A percentile compares a stretch with the other conserved stretches of the same genome.
Conservation (phyloP, 2,113 vertebrate species). For the Panthera tigris region DNA sequence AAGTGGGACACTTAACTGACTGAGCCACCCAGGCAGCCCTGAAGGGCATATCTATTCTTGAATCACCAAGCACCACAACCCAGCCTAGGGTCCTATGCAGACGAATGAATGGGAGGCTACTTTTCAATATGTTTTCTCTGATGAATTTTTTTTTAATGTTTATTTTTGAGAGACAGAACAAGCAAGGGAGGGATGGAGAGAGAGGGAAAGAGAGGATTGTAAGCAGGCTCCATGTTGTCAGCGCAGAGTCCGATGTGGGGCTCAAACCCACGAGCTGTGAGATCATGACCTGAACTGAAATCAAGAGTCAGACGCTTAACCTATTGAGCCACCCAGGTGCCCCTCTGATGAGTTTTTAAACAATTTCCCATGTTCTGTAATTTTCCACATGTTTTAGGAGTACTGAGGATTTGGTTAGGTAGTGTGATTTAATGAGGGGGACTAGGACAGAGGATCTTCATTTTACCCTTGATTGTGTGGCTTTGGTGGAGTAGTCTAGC, state of each 20-base stretch:
- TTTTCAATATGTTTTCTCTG: not conserved
- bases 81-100: not conserved
- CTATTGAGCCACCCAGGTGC: too few species aligned
- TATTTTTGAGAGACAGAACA: too few species aligned
- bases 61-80: not conserved
- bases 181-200: too few species aligned
- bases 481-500: not conserved
- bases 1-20: not conserved
- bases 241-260: too few species aligned
- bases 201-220: too few species aligned
- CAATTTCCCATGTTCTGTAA: not conserved
- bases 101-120: not conserved
- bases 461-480: not conserved
- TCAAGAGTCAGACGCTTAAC: too few species aligned
- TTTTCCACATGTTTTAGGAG: not conserved
- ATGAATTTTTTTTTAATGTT: not conserved
- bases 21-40: not conserved
- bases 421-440: slow-evolving; percentile 3
- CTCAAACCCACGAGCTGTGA: too few species aligned
- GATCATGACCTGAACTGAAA: too few species aligned
- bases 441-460: not conserved
- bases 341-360: not conserved
- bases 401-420: not conserved
- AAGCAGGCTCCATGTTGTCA: too few species aligned
- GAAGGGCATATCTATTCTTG: not conserved